Percentiles rank a stretch among this genome's conserved stretches.
These are phyloP conservation scores for Mustelus asterias DNA, from an alignment of 2,113 vertebrate species.

Conservation along the genomic window DNA sequence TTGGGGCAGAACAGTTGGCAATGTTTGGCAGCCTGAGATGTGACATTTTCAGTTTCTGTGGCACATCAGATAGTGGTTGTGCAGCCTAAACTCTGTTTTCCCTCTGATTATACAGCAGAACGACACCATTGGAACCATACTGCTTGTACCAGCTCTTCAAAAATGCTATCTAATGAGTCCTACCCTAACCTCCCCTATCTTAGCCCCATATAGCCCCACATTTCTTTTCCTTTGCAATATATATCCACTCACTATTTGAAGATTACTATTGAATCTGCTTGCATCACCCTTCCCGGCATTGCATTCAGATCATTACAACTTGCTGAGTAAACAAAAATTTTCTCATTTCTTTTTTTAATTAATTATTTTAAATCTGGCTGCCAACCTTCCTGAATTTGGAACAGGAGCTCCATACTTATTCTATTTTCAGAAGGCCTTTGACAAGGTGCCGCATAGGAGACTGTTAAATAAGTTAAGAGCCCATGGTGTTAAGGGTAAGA, in stretches of 20 bases:
- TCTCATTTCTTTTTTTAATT: neutral
- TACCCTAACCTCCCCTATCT: neutral
- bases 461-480: too few relatives aligned
- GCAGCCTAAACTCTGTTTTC: neutral
- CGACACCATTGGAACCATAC: neutral
- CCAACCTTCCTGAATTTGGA: neutral
- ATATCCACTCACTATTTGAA: neutral
- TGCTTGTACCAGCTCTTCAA: neutral
- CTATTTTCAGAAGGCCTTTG: too few relatives aligned
- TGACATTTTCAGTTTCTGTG: neutral
- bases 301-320: neutral
- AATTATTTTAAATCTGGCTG: neutral
- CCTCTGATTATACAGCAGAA: neutral
- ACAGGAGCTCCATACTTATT: neutral
- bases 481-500: too few relatives aligned
- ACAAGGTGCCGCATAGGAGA: too few relatives aligned
- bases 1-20: neutral
- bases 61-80: neutral
- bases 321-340: neutral
- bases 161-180: neutral
- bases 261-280: neutral
- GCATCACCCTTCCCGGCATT: neutral
- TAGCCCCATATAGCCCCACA: neutral
- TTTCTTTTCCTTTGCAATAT: neutral
- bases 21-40: neutral